Percentiles rank a stretch among this genome's conserved stretches.
Conservation (phyloP, 2,113 vertebrate genomes). For the Anhinga rufa region DNA sequence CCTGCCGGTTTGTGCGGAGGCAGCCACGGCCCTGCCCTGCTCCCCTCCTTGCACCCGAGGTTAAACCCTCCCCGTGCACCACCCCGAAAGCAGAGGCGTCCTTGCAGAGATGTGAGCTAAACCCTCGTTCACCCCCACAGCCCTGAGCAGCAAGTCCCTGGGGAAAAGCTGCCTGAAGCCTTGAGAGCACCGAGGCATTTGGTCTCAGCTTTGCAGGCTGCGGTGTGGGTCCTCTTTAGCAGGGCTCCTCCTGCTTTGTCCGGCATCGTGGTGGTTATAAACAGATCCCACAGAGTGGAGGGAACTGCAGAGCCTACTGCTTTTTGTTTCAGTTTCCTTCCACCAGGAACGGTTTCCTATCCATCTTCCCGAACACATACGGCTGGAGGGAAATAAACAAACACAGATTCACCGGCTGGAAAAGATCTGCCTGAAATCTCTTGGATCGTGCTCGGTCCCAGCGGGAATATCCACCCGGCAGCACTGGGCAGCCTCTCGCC, state of each 20-base stretch:
- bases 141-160: neutral
- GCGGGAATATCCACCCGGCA: neutral
- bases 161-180: neutral
- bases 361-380: neutral
- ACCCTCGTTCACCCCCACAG: accelerated
- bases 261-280: accelerated
- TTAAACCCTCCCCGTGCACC: neutral
- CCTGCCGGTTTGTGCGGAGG: neutral
- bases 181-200: neutral
- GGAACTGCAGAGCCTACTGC: neutral
- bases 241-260: neutral
- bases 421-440: neutral
- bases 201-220: neutral
- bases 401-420: neutral
- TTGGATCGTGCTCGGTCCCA: accelerated
- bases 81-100: neutral
- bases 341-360: neutral
- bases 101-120: neutral
- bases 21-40: neutral
- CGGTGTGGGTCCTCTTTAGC: neutral
- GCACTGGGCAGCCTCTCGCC: neutral
- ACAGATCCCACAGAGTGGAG: neutral
- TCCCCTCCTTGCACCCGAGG: neutral
- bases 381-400: neutral
- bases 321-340: neutral